Percentiles rank a stretch among this genome's conserved stretches.
phyloP scores from a whole-genome alignment of 1,140 invertebrate species.

The Dendrolimus kikuchii region DNA sequence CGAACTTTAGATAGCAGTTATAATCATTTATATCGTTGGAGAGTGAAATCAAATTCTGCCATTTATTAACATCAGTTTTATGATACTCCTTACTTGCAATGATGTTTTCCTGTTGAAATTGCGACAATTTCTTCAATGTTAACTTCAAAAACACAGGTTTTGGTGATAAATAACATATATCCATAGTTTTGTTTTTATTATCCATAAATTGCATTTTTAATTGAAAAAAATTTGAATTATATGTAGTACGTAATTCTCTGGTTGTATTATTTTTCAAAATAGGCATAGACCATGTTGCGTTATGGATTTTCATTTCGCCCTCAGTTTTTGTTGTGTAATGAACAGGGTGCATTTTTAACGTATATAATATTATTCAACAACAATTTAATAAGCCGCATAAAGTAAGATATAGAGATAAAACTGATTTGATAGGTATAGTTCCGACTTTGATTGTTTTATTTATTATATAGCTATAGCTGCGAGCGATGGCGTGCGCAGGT shows the following conservation, averaged over 20 bases:
- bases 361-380: background rate
- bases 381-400: background rate
- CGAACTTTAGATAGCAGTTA: conserved; percentile 51
- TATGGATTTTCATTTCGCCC: conserved; percentile 57
- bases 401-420: too few species aligned
- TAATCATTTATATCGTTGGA: conserved; percentile 49
- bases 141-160: conserved; percentile 54
- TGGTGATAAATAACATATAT: conserved; percentile 56
- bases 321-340: conserved; percentile 51
- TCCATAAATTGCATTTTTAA: conserved; percentile 61
- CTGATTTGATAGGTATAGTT: too few species aligned
- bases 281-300: conserved; percentile 52
- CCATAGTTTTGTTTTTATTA: conserved; percentile 53
- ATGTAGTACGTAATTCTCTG: conserved; percentile 50
- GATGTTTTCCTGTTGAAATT: conserved; percentile 53
- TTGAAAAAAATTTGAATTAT: conserved; percentile 41
- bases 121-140: conserved; percentile 50
- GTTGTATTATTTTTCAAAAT: conserved; percentile 47
- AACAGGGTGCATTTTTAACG: conserved; percentile 37
- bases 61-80: conserved; percentile 53
- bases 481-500: too few species aligned
- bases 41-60: conserved; percentile 56
- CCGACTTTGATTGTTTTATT: too few species aligned
- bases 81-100: conserved; percentile 57
- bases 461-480: too few species aligned